Conservation (phyloP, 2,888 invertebrate genomes). For the Abrostola triplasia region DNA sequence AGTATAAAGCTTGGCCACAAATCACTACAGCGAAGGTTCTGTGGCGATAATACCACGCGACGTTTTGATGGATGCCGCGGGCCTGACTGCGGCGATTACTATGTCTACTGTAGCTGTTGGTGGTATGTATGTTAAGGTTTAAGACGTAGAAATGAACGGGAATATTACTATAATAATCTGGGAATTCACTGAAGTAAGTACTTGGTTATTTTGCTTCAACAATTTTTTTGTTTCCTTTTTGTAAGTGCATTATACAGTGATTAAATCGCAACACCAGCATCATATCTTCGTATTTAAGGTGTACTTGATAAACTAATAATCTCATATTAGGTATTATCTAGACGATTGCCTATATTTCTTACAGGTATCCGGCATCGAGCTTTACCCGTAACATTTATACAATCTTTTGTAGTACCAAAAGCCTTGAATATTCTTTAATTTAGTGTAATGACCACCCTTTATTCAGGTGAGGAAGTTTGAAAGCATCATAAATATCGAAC, state of each 20-base stretch:
- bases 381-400: neutral
- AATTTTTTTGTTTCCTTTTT: no score
- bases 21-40: slow-evolving; percentile 64
- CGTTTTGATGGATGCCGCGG: slow-evolving; percentile 70
- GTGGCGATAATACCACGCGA: slow-evolving; percentile 62
- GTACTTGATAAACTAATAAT: no score
- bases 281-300: no score
- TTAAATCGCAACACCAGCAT: neutral
- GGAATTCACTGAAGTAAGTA: neutral
- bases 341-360: no score
- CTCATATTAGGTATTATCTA: no score
- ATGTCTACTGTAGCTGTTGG: slow-evolving; percentile 43
- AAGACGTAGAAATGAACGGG: neutral
- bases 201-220: no score
- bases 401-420: slow-evolving; percentile 4
- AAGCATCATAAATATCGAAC: slow-evolving; percentile 34
- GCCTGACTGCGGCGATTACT: slow-evolving; percentile 45
- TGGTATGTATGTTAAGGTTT: slow-evolving; percentile 1
- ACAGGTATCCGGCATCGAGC: neutral
- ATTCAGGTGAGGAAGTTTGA: slow-evolving; percentile 31
- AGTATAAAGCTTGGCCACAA: slow-evolving; percentile 59
- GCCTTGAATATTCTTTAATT: slow-evolving; percentile 9
- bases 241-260: no score
- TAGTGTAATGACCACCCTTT: slow-evolving; percentile 28
- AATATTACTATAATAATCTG: slow-evolving; percentile 13